These are phyloP conservation scores for Panurus biarmicus DNA, from an alignment of 2,113 vertebrate genomes.

Conservation along the genomic window DNA sequence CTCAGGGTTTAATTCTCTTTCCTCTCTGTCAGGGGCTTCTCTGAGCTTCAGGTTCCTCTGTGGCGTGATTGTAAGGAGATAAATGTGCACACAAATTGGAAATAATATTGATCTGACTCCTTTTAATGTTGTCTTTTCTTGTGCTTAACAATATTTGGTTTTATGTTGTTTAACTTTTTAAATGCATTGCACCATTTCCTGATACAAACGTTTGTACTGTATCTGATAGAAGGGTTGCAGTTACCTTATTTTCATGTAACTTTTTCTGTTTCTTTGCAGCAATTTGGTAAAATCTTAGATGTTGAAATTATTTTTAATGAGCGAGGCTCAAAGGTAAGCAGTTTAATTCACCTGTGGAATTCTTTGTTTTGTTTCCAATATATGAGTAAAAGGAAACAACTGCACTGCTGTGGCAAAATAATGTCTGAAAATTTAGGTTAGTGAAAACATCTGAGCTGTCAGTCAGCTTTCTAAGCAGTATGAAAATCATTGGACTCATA, in stretches of 20 bases:
- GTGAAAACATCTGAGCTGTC: not conserved
- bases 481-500: slow-evolving; percentile 41
- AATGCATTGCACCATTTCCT: not conserved
- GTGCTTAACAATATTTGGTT: not conserved
- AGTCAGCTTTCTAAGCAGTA: slow-evolving; percentile 26
- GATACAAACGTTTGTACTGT: not conserved
- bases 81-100: fast-evolving
- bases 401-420: slow-evolving; percentile 58
- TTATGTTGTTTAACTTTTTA: not conserved
- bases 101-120: not conserved
- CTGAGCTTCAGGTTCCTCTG: not conserved
- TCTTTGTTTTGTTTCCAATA: not conserved
- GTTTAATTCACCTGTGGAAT: slow-evolving; percentile 48
- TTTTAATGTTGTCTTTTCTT: not conserved
- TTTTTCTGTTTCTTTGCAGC: slow-evolving; percentile 82
- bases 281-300: slow-evolving; percentile 98
- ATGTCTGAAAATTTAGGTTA: not conserved
- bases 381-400: slow-evolving; percentile 60
- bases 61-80: not conserved
- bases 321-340: slow-evolving; percentile 89
- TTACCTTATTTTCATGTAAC: slow-evolving; percentile 48
- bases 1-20: not conserved
- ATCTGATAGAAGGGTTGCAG: not conserved
- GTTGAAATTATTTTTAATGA: slow-evolving; percentile 98
- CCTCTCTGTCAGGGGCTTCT: not conserved